Conservation (phyloP, 1,140 invertebrate species). For the Bombus vancouverensis region DNA sequence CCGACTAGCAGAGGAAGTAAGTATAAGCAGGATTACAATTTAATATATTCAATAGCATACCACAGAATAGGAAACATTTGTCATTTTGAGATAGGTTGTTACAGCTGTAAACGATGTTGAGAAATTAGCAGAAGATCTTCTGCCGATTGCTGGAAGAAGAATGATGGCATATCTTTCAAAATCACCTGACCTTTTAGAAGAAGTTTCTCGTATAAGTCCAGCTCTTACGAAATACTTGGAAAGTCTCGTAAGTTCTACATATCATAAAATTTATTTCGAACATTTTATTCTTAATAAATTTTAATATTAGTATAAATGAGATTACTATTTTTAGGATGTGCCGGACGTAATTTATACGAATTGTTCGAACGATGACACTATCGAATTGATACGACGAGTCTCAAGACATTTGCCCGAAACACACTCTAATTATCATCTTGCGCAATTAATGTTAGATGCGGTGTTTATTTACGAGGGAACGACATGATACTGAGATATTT, state of each 20-base stretch:
- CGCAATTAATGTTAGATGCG: constrained; percentile 78
- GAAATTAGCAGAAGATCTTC: constrained; percentile 85
- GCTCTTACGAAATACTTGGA: constrained; percentile 88
- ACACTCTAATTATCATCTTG: constrained; percentile 76
- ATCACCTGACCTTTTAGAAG: constrained; percentile 84
- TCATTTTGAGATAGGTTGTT: constrained; percentile 81
- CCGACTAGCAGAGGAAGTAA: constrained; percentile 88
- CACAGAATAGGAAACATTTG: background rate
- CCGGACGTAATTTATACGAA: constrained; percentile 74
- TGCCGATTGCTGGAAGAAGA: constrained; percentile 88
- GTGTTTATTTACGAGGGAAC: constrained; percentile 74
- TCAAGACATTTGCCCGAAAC: constrained; percentile 73
- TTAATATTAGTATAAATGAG: background rate
- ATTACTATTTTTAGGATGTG: constrained; percentile 67
- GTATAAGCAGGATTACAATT: constrained; percentile 1
- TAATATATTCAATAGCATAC: background rate
- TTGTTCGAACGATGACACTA: constrained; percentile 76
- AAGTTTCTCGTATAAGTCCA: constrained; percentile 87
- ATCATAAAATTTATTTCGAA: constrained; percentile 6
- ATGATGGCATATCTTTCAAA: constrained; percentile 86
- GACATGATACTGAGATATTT: constrained; percentile 33
- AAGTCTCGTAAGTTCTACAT: constrained; percentile 84
- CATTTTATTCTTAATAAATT: background rate
- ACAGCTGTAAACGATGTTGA: constrained; percentile 86
- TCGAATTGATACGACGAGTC: constrained; percentile 76